Conservation (phyloP, 53 echinoderm and acorn worm genomes). For the Crossaster papposus region DNA sequence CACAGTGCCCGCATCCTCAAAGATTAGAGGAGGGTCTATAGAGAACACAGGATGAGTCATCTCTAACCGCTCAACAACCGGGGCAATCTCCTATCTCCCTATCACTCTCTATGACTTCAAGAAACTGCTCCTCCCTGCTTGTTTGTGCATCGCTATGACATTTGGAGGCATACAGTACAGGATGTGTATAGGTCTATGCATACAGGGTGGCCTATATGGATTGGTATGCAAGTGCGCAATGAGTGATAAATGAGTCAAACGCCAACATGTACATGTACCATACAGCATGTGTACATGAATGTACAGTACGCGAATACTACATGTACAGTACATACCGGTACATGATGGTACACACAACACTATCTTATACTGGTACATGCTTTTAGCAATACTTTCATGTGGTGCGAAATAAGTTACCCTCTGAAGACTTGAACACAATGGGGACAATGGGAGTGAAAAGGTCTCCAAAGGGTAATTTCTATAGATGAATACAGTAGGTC, state of each 20-base stretch:
- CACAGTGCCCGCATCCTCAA: constrained; percentile 21
- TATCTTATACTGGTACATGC: too few species aligned
- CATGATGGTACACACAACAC: too few species aligned
- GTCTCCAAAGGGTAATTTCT: too few species aligned
- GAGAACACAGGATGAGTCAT: constrained; percentile 40
- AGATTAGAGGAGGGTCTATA: not conserved
- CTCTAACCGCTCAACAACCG: constrained; percentile 7
- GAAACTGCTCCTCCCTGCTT: not conserved
- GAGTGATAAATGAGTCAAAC: not conserved
- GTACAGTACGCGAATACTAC: not conserved
- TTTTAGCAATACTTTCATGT: not conserved
- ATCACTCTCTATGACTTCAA: not conserved
- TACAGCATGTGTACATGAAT: not conserved
- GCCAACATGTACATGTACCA: not conserved
- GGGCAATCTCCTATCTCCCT: constrained; percentile 47
- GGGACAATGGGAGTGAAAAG: too few species aligned
- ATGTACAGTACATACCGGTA: too few species aligned
- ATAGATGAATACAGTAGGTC: too few species aligned
- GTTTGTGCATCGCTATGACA: not conserved
- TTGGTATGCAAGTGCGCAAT: not conserved
- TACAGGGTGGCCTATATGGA: too few species aligned
- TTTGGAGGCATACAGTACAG: not conserved
- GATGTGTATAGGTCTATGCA: not conserved
- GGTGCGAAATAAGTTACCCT: too few species aligned
- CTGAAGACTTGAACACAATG: too few species aligned